phyloP scores from a whole-genome alignment of 2,888 invertebrate genomes.

The Lepidonotus clava region DNA sequence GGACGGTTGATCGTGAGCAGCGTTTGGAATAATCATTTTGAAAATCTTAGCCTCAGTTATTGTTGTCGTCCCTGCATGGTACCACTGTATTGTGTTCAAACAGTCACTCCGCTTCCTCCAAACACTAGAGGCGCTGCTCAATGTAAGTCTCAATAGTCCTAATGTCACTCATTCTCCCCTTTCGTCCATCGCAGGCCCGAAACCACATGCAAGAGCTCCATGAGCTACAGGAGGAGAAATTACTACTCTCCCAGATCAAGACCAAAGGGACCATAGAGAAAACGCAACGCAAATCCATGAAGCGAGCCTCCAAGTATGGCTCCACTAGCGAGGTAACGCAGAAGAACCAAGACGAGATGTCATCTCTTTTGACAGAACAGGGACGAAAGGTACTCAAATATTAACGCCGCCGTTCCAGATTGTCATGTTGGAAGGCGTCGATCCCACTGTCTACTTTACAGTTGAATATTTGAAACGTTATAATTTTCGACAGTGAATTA shows the following conservation, averaged over 20 bases:
- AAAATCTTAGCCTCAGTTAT: background rate
- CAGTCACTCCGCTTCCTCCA: background rate
- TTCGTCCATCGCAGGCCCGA: constrained; percentile 66
- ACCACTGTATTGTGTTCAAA: too few species aligned
- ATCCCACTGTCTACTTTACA: too few species aligned
- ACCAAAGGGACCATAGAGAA: constrained; percentile 79
- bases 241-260: constrained; percentile 80
- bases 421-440: too few species aligned
- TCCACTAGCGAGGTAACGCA: constrained; percentile 60
- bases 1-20: background rate
- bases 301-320: constrained; percentile 75
- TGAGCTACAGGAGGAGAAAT: constrained; percentile 79
- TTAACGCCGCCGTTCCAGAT: too few species aligned
- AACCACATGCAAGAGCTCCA: constrained; percentile 73
- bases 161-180: background rate
- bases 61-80: constrained; percentile 23
- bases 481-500: too few species aligned
- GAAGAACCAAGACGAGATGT: constrained; percentile 62
- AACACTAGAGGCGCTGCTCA: background rate
- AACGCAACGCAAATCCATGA: constrained; percentile 78
- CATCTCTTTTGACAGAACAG: constrained; percentile 55
- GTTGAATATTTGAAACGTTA: too few species aligned
- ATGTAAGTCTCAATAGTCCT: background rate
- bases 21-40: background rate
- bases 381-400: constrained; percentile 65